A percentile compares a stretch with the other conserved stretches of the same genome.
phyloP scores from a whole-genome alignment of 2,797 vertebrate species.

The Protosalanx chinensis region DNA sequence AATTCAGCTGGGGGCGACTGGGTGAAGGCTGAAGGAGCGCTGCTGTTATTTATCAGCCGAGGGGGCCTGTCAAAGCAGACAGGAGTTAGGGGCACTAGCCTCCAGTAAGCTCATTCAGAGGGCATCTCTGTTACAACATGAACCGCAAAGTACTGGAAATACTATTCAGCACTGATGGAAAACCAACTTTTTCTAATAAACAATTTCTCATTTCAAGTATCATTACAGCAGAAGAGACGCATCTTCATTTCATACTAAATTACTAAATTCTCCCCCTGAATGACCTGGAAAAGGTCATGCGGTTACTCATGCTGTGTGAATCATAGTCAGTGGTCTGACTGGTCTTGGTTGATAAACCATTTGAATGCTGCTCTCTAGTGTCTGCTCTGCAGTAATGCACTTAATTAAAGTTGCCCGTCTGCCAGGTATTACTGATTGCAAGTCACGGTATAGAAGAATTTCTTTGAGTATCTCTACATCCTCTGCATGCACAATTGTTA shows the following conservation, averaged over 20 bases:
- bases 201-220: no score
- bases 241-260: background rate
- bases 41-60: conserved; percentile 75
- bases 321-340: background rate
- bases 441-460: no score
- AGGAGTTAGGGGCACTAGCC: conserved; percentile 51
- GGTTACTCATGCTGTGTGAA: background rate
- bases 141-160: background rate
- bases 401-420: no score
- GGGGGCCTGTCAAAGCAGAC: conserved; percentile 58
- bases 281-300: background rate
- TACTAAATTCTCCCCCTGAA: background rate
- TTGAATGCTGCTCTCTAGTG: conserved; percentile 14
- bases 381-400: background rate
- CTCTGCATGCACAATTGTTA: no score
- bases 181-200: background rate
- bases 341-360: background rate
- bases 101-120: no score
- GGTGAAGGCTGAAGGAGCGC: conserved; percentile 62
- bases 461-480: no score
- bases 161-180: background rate
- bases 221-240: background rate
- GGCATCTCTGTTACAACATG: background rate
- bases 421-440: no score
- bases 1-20: conserved; percentile 74